Evolutionary conservation across 2,113 vertebrate species (phyloP).

Genomic region (Platysteira castanea): DNA sequence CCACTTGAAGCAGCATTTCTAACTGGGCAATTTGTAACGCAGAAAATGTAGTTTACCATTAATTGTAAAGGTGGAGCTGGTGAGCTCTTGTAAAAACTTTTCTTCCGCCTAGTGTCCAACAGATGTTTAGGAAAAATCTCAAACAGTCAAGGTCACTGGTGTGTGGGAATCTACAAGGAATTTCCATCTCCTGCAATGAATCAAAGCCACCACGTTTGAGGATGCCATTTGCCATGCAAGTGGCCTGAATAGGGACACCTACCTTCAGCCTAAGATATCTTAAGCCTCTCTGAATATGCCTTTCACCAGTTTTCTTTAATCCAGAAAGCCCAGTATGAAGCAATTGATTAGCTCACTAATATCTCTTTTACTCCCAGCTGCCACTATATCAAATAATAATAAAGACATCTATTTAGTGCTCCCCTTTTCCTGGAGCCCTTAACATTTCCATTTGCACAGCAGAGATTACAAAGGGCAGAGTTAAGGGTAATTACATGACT

Average conservation of each 20-base stretch:
- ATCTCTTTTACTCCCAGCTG: background rate
- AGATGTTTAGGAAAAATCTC: constrained; percentile 13
- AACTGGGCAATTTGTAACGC: background rate
- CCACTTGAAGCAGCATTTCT: background rate
- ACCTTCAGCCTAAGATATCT: background rate
- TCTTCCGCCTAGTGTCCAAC: background rate
- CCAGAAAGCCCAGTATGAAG: background rate
- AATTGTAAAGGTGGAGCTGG: background rate
- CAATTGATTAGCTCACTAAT: background rate
- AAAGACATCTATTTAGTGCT: background rate
- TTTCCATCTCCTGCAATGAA: background rate
- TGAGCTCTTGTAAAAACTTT: background rate
- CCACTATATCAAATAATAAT: background rate
- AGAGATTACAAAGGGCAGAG: background rate
- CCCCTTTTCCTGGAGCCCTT: background rate
- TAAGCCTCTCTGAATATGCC: background rate
- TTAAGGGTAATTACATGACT: background rate
- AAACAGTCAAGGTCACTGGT: background rate
- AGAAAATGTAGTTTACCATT: background rate
- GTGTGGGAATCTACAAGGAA: background rate
- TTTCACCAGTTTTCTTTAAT: background rate
- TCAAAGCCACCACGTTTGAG: background rate
- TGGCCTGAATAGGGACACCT: background rate
- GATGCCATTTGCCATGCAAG: background rate
- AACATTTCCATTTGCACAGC: background rate